These are phyloP conservation scores for Rhinolophus sinicus DNA, from an alignment of 2,113 vertebrate species.

Conservation along the genomic window DNA sequence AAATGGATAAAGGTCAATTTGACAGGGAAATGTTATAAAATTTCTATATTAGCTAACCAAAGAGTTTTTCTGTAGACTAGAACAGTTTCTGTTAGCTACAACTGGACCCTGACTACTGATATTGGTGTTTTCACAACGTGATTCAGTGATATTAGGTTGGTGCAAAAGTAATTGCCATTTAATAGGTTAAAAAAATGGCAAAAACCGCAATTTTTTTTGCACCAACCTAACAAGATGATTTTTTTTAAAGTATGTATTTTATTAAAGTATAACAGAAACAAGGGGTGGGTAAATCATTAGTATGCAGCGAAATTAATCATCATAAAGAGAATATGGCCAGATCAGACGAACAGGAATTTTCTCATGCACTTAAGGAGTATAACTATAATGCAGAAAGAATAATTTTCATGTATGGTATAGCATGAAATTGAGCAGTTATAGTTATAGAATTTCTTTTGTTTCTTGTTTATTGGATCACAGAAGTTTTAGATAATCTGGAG, in stretches of 20 bases:
- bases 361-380: background rate
- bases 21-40: background rate
- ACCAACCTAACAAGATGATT: too few species aligned
- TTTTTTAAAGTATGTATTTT: background rate
- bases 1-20: background rate
- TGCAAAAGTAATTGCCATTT: too few species aligned
- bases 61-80: background rate
- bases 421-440: background rate
- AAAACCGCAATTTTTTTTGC: too few species aligned
- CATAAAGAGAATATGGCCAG: background rate
- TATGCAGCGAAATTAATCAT: background rate
- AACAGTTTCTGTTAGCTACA: background rate
- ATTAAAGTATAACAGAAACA: background rate
- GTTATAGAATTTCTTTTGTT: background rate
- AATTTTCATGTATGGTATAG: background rate
- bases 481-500: background rate
- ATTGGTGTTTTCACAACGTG: background rate
- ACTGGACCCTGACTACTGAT: background rate
- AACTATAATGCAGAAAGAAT: background rate
- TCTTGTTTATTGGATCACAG: background rate
- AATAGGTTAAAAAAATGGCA: too few species aligned
- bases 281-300: background rate
- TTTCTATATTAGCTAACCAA: background rate
- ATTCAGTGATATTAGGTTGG: background rate
- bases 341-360: background rate